These are phyloP conservation scores for Arvicola amphibius DNA, from an alignment of 2,797 vertebrate species.

Conservation along the genomic window DNA sequence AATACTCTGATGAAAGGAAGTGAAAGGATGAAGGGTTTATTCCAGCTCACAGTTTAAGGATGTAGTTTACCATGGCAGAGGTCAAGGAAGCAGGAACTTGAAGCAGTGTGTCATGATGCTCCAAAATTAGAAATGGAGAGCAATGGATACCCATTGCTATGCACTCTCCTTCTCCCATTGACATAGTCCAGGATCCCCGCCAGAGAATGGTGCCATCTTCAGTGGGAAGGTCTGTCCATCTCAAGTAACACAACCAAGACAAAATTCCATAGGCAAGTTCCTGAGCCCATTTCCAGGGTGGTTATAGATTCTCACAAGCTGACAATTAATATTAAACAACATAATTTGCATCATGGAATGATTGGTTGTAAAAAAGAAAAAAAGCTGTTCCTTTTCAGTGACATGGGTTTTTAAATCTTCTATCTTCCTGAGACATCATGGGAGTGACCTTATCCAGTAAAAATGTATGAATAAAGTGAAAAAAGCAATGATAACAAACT, in stretches of 20 bases:
- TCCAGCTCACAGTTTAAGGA: not conserved
- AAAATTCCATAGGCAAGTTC: not conserved
- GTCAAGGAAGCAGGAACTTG: not conserved
- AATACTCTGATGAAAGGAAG: not conserved
- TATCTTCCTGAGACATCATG: not conserved
- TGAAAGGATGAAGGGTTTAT: not conserved
- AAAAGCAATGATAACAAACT: not conserved
- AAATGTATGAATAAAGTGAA: not conserved
- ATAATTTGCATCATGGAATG: not conserved
- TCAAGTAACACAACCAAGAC: not conserved
- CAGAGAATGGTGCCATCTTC: not conserved
- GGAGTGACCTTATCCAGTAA: not conserved
- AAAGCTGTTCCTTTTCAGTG: not conserved
- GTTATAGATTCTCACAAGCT: not conserved
- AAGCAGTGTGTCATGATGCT: not conserved
- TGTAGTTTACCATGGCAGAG: not conserved
- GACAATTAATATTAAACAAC: not conserved
- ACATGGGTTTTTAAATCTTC: not conserved
- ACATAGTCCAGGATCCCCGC: not conserved
- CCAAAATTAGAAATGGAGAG: not conserved
- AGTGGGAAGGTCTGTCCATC: not conserved
- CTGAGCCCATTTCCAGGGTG: not conserved
- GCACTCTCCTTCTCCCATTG: not conserved
- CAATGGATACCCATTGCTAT: not conserved
- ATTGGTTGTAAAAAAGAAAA: not conserved